Evolutionary conservation across 2,888 invertebrate species (phyloP).

Genomic region (Micoletzkya japonica): DNA sequence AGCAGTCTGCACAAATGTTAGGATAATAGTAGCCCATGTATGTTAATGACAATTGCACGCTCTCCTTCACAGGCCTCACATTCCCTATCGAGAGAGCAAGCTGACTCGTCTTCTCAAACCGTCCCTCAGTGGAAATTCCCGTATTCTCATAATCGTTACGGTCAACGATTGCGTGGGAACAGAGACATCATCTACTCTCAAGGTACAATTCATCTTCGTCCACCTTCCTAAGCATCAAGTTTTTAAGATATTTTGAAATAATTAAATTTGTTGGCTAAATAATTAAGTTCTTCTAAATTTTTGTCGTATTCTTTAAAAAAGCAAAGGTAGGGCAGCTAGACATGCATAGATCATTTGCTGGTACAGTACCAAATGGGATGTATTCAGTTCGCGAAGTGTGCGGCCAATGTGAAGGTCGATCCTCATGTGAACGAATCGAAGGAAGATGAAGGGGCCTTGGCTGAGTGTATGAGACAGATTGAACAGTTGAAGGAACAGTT

Average conservation of each 20-base stretch:
- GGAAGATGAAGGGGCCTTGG: slow-evolving; percentile 19
- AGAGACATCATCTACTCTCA: slow-evolving; percentile 24
- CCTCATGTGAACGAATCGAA: slow-evolving; percentile 12
- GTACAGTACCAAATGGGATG: background rate
- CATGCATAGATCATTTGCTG: background rate
- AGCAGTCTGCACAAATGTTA: too few species aligned
- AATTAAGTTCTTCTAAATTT: background rate
- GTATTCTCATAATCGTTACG: slow-evolving; percentile 8
- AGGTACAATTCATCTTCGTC: background rate
- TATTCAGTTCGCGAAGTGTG: slow-evolving; percentile 21
- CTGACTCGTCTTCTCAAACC: slow-evolving; percentile 24
- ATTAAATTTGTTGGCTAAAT: too few species aligned
- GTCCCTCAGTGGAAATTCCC: slow-evolving; percentile 15
- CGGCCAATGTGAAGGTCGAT: slow-evolving; percentile 5
- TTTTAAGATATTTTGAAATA: too few species aligned
- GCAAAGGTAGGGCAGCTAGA: background rate
- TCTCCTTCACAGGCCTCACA: slow-evolving; percentile 1
- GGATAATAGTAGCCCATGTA: too few species aligned
- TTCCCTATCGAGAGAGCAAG: slow-evolving; percentile 18
- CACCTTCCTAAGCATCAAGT: too few species aligned
- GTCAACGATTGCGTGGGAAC: background rate
- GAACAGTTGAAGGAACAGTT: slow-evolving; percentile 24
- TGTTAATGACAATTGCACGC: too few species aligned
- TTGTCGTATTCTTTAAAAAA: background rate
- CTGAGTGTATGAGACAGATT: slow-evolving; percentile 9